Evolutionary conservation across 2,113 vertebrate genomes (phyloP).

Genomic region (Xiphophorus maculatus): DNA sequence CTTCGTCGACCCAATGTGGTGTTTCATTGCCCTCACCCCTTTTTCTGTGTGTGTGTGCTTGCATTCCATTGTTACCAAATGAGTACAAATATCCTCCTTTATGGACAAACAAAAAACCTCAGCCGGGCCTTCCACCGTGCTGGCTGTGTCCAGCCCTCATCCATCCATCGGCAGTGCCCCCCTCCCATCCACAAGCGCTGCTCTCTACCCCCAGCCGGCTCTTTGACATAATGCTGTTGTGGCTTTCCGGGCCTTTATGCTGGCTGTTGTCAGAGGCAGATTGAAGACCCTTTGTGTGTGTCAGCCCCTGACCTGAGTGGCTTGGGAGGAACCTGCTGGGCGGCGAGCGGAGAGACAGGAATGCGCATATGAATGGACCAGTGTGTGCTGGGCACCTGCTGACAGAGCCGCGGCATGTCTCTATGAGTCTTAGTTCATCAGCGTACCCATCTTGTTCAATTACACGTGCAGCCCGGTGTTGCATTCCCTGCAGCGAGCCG

Average conservation of each 20-base stretch:
- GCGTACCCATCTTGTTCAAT: slow-evolving; percentile 72
- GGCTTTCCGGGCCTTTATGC: slow-evolving; percentile 78
- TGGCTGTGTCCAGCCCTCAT: slow-evolving; percentile 64
- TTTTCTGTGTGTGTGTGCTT: slow-evolving; percentile 54
- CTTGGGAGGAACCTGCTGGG: slow-evolving; percentile 68
- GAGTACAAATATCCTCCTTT: slow-evolving; percentile 78
- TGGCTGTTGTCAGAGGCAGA: slow-evolving; percentile 75
- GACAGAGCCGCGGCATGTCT: slow-evolving; percentile 62
- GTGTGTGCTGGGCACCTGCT: slow-evolving; percentile 75
- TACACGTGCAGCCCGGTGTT: slow-evolving; percentile 61
- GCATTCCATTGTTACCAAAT: slow-evolving; percentile 73
- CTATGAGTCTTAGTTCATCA: slow-evolving; percentile 65
- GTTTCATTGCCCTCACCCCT: slow-evolving; percentile 65
- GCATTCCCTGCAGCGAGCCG: slow-evolving; percentile 47
- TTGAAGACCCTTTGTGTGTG: slow-evolving; percentile 75
- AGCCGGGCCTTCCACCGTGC: slow-evolving; percentile 44
- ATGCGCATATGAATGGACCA: slow-evolving; percentile 75
- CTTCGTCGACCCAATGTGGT: slow-evolving; percentile 66
- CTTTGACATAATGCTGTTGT: slow-evolving; percentile 71
- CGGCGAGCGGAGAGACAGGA: slow-evolving; percentile 73
- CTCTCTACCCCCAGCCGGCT: slow-evolving; percentile 55
- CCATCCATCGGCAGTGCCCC: slow-evolving; percentile 73
- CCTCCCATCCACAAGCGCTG: slow-evolving; percentile 39
- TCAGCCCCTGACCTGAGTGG: slow-evolving; percentile 73
- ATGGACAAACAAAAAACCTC: slow-evolving; percentile 45